phyloP scores from a whole-genome alignment of 2,888 invertebrate genomes.

The Caenorhabditis sp. region DNA sequence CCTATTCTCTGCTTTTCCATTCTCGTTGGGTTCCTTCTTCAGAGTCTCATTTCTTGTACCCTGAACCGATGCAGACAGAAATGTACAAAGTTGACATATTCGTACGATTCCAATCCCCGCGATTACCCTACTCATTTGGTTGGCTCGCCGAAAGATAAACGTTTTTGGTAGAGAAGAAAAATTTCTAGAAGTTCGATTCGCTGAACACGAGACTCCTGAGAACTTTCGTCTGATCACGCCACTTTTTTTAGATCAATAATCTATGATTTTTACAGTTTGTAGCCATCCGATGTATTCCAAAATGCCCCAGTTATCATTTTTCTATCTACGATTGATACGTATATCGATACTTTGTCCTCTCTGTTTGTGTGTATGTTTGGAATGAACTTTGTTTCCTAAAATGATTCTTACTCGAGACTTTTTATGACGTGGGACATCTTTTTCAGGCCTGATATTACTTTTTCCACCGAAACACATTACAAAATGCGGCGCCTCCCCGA shows the following conservation, averaged over 20 bases:
- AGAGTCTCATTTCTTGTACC: slow-evolving; percentile 13
- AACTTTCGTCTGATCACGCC: slow-evolving; percentile 35
- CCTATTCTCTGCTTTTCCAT: slow-evolving; percentile 33
- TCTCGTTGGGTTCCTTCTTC: slow-evolving; percentile 35
- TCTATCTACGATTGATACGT: background rate
- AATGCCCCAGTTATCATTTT: slow-evolving; percentile 25
- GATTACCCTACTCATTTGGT: slow-evolving; percentile 40
- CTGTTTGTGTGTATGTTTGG: background rate
- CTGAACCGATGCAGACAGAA: slow-evolving; percentile 4
- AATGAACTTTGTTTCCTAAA: background rate
- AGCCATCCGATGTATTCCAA: background rate
- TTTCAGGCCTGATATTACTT: background rate
- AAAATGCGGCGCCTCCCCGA: too few species aligned
- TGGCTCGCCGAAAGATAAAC: slow-evolving; percentile 44
- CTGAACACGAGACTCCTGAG: slow-evolving; percentile 1
- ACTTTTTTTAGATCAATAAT: slow-evolving; percentile 4
- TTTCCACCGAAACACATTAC: background rate
- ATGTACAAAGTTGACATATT: slow-evolving; percentile 15
- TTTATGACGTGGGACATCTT: background rate
- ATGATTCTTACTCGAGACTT: background rate
- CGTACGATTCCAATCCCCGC: slow-evolving; percentile 32
- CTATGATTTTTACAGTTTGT: background rate
- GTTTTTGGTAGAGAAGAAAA: slow-evolving; percentile 27
- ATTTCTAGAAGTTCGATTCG: slow-evolving; percentile 11
- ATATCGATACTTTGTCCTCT: background rate